These are phyloP conservation scores for Lomographa bimaculata DNA, from an alignment of 2,888 invertebrate species.

Conservation along the genomic window DNA sequence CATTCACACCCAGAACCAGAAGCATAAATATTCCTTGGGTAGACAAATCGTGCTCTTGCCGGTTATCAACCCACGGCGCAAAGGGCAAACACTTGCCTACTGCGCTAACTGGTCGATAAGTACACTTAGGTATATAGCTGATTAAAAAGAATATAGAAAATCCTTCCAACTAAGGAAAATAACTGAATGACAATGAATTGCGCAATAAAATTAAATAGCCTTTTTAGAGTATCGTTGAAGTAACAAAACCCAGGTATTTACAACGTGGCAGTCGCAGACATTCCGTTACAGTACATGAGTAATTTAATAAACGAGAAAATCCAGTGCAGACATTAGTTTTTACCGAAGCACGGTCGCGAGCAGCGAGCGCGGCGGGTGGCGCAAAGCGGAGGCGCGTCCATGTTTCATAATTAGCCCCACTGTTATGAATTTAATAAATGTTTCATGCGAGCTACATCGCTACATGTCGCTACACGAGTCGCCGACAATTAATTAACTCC, in stretches of 20 bases:
- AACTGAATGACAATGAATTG: conserved; percentile 14
- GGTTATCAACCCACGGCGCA: too few species aligned
- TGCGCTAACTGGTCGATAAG: too few species aligned
- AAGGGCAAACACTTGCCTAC: too few species aligned
- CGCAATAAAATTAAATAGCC: conserved; percentile 26
- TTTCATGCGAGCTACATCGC: conserved; percentile 67
- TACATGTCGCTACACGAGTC: conserved; percentile 40
- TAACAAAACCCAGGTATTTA: conserved; percentile 34
- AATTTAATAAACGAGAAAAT: conserved; percentile 56
- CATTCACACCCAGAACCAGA: too few species aligned
- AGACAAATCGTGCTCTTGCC: too few species aligned
- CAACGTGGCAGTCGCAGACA: conserved; percentile 32
- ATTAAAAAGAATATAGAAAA: too few species aligned
- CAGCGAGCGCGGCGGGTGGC: conserved; percentile 70
- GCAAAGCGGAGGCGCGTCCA: conserved; percentile 60
- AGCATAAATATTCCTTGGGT: too few species aligned
- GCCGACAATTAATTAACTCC: conserved; percentile 78
- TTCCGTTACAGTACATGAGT: conserved; percentile 45
- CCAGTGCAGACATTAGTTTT: conserved; percentile 59
- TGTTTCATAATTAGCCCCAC: conserved; percentile 71
- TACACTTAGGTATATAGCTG: not conserved
- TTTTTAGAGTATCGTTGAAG: conserved; percentile 25
- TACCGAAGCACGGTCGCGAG: conserved; percentile 48
- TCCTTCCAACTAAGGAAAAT: not conserved
- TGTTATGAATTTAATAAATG: conserved; percentile 82